Conservation (phyloP, 2,797 vertebrate species). For the Tenualosa ilisha region DNA sequence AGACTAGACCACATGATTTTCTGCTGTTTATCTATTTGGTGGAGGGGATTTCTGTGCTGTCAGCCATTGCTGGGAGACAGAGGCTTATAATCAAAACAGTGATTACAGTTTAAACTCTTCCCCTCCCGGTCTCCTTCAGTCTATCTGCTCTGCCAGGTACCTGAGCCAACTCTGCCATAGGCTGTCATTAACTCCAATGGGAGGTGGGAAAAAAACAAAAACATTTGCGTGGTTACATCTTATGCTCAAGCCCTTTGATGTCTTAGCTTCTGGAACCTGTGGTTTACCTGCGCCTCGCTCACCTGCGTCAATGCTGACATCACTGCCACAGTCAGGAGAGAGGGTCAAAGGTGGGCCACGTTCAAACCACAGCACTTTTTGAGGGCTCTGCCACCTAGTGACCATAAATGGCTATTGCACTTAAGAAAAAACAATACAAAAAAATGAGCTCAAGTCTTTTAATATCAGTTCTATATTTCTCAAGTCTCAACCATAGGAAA, state of each 20-base stretch:
- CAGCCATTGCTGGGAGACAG: conserved; percentile 36
- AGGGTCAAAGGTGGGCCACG: conserved; percentile 30
- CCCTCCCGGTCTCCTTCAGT: conserved; percentile 24
- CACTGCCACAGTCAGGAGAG: conserved; percentile 17
- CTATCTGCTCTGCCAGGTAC: conserved; percentile 40
- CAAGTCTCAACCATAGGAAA: not conserved
- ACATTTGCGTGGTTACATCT: conserved; percentile 23
- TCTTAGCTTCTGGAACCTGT: conserved; percentile 32
- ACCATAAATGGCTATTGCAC: not conserved
- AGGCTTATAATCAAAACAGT: conserved; percentile 46
- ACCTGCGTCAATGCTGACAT: conserved; percentile 45
- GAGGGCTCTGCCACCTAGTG: conserved; percentile 29
- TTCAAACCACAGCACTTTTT: not conserved
- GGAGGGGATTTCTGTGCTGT: conserved; percentile 27
- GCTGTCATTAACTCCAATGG: conserved; percentile 43
- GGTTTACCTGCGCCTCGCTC: conserved; percentile 34
- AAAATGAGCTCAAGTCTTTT: not conserved
- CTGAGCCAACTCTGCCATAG: conserved; percentile 36
- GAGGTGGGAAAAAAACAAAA: conserved; percentile 29
- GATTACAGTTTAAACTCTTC: conserved; percentile 39
- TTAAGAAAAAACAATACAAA: not conserved
- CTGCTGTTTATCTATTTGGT: conserved; percentile 37
- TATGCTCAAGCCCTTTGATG: conserved; percentile 32
- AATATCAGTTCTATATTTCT: not conserved
- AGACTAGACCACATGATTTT: conserved; percentile 30